Evolutionary conservation across 2,113 vertebrate species (phyloP).

Genomic region (Proterorhinus semilunaris): DNA sequence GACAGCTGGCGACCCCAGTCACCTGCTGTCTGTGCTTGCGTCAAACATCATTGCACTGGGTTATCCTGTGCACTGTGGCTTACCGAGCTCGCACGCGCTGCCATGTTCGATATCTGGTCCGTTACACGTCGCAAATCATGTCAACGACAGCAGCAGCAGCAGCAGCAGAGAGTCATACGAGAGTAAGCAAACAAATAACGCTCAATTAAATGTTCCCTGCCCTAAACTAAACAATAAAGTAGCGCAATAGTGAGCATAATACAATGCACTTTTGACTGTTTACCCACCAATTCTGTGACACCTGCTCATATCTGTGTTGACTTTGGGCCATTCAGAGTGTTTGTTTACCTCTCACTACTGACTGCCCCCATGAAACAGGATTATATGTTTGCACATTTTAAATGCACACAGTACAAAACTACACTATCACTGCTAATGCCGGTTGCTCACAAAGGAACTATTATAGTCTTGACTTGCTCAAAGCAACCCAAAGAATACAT

Average conservation of each 20-base stretch:
- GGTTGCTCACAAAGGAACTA: no score
- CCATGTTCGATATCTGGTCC: constrained; percentile 1
- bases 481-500: no score
- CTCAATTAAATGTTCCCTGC: constrained; percentile 18
- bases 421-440: no score
- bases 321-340: constrained; percentile 7
- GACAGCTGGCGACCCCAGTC: constrained; percentile 58
- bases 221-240: constrained; percentile 10
- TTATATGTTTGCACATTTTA: no score
- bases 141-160: not conserved
- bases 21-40: constrained; percentile 45
- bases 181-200: constrained; percentile 7
- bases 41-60: constrained; percentile 21
- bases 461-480: no score
- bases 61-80: not conserved
- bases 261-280: constrained; percentile 32
- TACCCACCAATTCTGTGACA: constrained; percentile 16
- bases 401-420: no score
- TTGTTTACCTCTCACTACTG: constrained; percentile 1
- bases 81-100: not conserved
- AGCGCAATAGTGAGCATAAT: constrained; percentile 34
- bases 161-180: not conserved
- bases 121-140: not conserved
- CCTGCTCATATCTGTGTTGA: constrained; percentile 35
- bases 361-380: not conserved